Evolutionary conservation across 1,140 invertebrate species (phyloP).

Genomic region (Cylas formicarius): DNA sequence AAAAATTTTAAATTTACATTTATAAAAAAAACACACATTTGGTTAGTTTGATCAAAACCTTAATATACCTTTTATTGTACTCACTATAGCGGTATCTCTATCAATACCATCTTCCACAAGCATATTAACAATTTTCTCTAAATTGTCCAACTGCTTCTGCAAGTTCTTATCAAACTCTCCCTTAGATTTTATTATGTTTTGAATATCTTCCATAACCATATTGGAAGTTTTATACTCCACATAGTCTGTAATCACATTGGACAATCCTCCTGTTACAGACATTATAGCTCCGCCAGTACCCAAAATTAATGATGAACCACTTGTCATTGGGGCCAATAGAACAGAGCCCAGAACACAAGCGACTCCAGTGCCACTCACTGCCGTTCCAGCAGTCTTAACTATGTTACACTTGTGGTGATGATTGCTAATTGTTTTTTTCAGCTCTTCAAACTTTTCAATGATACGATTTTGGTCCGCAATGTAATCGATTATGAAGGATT

Average conservation of each 20-base stretch:
- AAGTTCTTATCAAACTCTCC: conserved; percentile 21
- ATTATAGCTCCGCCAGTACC: conserved; percentile 24
- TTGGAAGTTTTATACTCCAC: conserved; percentile 23
- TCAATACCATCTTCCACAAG: conserved; percentile 12
- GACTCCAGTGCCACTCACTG: conserved; percentile 19
- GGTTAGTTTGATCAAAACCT: background rate
- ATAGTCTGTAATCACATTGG: conserved; percentile 22
- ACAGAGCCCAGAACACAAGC: conserved; percentile 22
- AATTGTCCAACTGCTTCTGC: conserved; percentile 17
- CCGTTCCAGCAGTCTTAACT: conserved; percentile 20
- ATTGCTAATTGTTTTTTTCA: conserved; percentile 12
- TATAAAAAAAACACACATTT: conserved; percentile 7
- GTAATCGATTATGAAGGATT: no score
- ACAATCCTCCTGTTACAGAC: conserved; percentile 24
- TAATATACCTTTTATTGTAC: conserved; percentile 16
- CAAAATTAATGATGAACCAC: conserved; percentile 17
- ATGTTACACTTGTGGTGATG: conserved; percentile 23
- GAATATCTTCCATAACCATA: conserved; percentile 23
- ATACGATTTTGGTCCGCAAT: no score
- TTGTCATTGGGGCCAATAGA: conserved; percentile 17
- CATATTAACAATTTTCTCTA: conserved; percentile 18
- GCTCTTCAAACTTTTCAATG: conserved; percentile 16
- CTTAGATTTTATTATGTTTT: conserved; percentile 17
- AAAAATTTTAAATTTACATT: conserved; percentile 3
- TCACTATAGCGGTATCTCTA: conserved; percentile 16